Evolutionary conservation across 2,888 invertebrate genomes (phyloP), one percentile per base, ranked within the genome.

Genomic region (Acleris sparsana): DNA sequence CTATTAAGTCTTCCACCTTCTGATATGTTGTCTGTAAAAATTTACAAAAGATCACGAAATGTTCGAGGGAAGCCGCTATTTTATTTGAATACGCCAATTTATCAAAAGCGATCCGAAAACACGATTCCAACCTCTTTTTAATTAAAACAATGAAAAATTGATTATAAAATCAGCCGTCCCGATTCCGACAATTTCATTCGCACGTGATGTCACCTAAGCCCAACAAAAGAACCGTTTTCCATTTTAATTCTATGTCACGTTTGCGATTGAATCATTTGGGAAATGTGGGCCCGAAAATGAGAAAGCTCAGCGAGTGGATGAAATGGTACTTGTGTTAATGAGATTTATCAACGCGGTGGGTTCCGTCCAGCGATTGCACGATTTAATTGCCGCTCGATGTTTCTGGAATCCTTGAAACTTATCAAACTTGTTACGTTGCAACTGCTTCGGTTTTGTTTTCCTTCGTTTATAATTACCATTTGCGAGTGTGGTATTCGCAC

Each of bases 291-390:
- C 78, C 75, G 77, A 75, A 80, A 84, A 78, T 76, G 79, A 80
- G 79, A 77, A 76, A 76, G 75, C 77, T 77, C 76, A 73, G 78
- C 73, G 74, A 79, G 76, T 73, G 72, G 75, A 72, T 71, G 73
- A 72, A 67, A 63, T 60, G 78, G 73, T 79, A 79, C 80, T 79
- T 77, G 72, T 77, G 70, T 80, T 87, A 87, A 87, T 87, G 85
- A 87, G 84, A 87, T 86, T 83, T 85, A 83, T 80, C 80, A 84
- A 78, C 82, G 77, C 76, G 83, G 79, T 82, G 82, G 83, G 83
- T 86, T 85, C 76, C 79, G 72, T 75, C 70, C 70, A 71, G 71
- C 77, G 83, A 84, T 87, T 84, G 83, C 80, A 74, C 75, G 76
- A 81, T 72, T 71, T 76, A 73, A 76, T 86, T 80, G 76, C 75